These are phyloP conservation scores for Rotaria macrura DNA, from an alignment of 2,888 invertebrate species.

Conservation along the genomic window DNA sequence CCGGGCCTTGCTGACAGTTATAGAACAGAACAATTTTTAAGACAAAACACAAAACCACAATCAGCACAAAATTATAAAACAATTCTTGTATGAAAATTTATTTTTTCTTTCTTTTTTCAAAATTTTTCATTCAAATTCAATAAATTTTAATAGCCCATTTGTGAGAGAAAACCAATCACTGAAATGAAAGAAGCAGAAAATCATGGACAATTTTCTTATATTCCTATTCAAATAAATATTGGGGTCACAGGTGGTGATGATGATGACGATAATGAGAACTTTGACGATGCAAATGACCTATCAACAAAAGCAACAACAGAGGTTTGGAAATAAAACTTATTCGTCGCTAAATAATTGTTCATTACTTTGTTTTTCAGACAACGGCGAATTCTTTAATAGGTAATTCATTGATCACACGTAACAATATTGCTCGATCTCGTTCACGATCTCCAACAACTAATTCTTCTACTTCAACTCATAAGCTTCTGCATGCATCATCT, in stretches of 20 bases:
- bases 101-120: constrained; percentile 11
- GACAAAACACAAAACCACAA: constrained; percentile 45
- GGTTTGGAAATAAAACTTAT: neutral
- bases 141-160: constrained; percentile 48
- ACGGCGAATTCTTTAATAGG: neutral
- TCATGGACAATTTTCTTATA: constrained; percentile 53
- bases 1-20: constrained; percentile 59
- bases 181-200: constrained; percentile 61
- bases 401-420: neutral
- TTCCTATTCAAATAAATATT: constrained; percentile 19
- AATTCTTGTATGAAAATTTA: constrained; percentile 47
- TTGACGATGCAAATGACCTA: neutral
- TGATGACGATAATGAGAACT: neutral
- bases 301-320: neutral
- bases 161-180: constrained; percentile 61
- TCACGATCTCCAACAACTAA: neutral
- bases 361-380: neutral
- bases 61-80: constrained; percentile 58
- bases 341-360: no score
- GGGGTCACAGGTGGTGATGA: neutral
- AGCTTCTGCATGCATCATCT: neutral
- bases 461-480: neutral
- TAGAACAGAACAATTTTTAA: constrained; percentile 33
- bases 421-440: neutral
- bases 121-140: constrained; percentile 37